Evolutionary conservation across 2,888 invertebrate genomes (phyloP), one percentile per base, ranked within the genome.

Genomic region (Clusia tigrina): DNA sequence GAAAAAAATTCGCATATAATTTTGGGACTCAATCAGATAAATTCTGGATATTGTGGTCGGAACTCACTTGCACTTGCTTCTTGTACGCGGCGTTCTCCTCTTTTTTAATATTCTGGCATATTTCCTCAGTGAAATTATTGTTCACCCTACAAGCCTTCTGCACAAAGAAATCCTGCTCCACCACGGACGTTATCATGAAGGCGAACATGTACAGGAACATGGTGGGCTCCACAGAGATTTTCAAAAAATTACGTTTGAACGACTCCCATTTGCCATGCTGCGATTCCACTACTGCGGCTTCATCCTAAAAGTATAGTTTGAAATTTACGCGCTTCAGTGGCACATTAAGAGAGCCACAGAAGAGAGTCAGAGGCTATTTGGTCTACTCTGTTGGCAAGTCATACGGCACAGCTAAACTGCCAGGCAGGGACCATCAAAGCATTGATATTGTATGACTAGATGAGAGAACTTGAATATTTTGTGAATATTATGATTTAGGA

Each of bases 151-250:
- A 94, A 0, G 93, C 89, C 84, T 91, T 91, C 75, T 91, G 86
- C 1, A 92, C 86, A 76, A 91, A 93, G 74, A 93, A 91, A 25
- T 90, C 88, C 78, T 93, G 92, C 74, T 94, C 93, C 32, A 91
- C 87, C 0, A 94, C 92, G 63, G 88, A 89, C 2, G 93, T 94
- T 57, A 89, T 86, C 91, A 93, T 92, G 74, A 89, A 92, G 1
- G 94, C 92, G 86, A 94, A 88, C 93, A 95, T 94, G 78, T 94
- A 95, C 1, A 95, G 85, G 78, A 94, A 91, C 89, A 95, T 89
- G 0, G 92, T 88, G 0, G 95, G 95, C 77, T 96, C 95, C 22
- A 95, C 93, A 0, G 94, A 90, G 59, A 92, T 86, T 48, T 57
- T 64, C 60, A 66, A 54, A 59, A 62, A 37, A 51, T 51, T 17